A percentile compares a stretch with the other conserved stretches of the same genome.
phyloP scores from a whole-genome alignment of 2,113 vertebrate genomes.

The Agelaius phoeniceus region DNA sequence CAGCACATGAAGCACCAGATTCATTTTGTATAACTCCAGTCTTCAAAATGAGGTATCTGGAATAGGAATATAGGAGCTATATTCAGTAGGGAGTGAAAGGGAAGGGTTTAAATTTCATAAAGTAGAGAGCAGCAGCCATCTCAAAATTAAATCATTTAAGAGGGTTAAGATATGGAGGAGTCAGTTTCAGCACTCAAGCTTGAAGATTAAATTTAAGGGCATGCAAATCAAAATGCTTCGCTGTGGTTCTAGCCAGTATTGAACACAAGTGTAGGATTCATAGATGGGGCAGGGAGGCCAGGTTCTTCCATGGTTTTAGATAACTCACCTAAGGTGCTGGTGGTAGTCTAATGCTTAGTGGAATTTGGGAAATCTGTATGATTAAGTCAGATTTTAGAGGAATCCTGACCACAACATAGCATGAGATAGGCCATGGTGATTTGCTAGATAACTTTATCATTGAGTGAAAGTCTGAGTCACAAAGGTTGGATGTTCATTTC shows the following conservation, averaged over 20 bases:
- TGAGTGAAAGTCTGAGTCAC: background rate
- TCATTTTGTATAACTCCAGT: background rate
- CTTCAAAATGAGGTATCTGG: background rate
- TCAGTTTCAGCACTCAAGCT: background rate
- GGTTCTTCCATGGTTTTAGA: background rate
- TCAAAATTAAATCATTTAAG: constrained; percentile 31
- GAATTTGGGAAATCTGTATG: background rate
- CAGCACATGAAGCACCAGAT: background rate
- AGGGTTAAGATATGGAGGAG: background rate
- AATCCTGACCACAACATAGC: background rate
- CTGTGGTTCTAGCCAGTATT: background rate
- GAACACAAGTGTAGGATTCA: background rate
- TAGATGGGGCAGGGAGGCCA: background rate
- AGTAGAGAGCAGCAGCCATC: background rate
- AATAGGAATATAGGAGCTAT: background rate
- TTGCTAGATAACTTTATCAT: background rate
- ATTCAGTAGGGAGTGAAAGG: background rate
- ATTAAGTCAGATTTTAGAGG: background rate
- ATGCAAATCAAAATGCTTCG: background rate
- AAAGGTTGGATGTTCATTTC: background rate
- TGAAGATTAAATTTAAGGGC: background rate
- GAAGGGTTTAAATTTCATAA: background rate
- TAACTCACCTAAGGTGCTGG: background rate
- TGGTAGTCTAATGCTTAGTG: background rate
- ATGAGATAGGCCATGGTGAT: background rate